Base-by-base conservation (phyloP, 1,140 invertebrate genomes). In the Himalopsyche phryganea region DNA sequence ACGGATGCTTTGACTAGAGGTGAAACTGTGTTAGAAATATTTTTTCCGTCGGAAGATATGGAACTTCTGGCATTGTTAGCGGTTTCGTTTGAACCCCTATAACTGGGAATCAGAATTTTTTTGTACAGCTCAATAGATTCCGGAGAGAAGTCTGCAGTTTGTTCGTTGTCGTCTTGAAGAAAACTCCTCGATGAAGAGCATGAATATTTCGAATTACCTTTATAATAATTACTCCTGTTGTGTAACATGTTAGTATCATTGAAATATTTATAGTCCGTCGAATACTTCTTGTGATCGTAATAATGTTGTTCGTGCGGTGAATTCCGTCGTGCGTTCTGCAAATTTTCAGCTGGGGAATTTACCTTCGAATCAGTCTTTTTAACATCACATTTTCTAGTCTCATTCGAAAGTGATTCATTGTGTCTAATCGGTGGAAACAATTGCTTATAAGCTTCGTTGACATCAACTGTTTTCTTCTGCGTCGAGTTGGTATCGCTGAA, bases 71-170 rank as follows among this genome's bases (percentile, higher is more conserved):
- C 9, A 28, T 5, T 28, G 9, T 28, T 4, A 14, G 17, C n/a
- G n/a, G n/a, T 19, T 35, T 18, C 48, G 33, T 11, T 41, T 38
- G 36, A 56, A 11, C 51, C 38, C 45, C 49, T 60, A 45, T 60
- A 60, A 28, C 58, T 60, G 1, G 58, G 58, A 36, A 54, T 51
- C 2, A 60, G 17, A 23, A 60, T 60, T 36, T 60, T 60, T 19
- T 55, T 60, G 50, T 60, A 60, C n/a, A 60, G 17, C 23, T 60
- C 58, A 7, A 60, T 55, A 6, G 58, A 54, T 23, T 60, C 58
- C 2, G 58, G 51, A 0, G 58, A 50, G 44, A 41, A 55, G 4
- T 42, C 11, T 28, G 19, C 3, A 28, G 18, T 7, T 46, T 40
- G 38, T 13, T 13, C 15, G 38, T n/a, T 13, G 11, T 40, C 15